These are phyloP conservation scores for Struthidea cinerea DNA, from an alignment of 2,113 vertebrate genomes.

Conservation along the genomic window DNA sequence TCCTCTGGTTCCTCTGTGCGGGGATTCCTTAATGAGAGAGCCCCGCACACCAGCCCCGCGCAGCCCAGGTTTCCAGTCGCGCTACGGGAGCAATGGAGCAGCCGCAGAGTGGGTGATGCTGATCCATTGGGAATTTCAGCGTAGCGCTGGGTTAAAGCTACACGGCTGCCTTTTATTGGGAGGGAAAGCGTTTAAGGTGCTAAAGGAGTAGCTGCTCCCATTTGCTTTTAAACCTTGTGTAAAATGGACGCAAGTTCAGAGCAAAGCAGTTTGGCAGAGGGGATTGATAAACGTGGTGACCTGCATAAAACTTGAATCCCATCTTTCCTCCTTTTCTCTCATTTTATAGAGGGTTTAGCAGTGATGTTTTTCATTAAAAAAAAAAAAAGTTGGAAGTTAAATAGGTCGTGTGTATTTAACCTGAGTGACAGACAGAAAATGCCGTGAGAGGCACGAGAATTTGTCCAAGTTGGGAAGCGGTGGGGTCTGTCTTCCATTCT, in stretches of 20 bases:
- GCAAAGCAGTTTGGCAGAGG: rapidly evolving
- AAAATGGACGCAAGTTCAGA: neutral
- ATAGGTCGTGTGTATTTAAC: neutral
- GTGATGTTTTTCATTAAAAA: neutral
- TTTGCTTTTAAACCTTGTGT: neutral
- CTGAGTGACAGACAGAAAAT: neutral
- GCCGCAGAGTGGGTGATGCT: neutral
- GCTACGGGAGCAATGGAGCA: neutral
- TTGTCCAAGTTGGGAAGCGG: rapidly evolving
- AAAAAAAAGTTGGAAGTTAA: neutral
- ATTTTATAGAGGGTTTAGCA: neutral
- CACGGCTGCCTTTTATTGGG: neutral
- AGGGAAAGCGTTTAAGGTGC: neutral
- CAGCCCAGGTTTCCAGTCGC: rapidly evolving
- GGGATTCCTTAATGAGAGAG: rapidly evolving
- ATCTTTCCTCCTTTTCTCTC: neutral
- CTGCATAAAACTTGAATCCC: neutral
- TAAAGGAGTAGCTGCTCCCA: neutral
- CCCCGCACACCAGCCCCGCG: rapidly evolving
- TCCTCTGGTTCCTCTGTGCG: rapidly evolving
- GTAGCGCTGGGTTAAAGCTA: neutral
- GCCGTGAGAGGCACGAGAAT: neutral
- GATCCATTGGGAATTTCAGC: neutral
- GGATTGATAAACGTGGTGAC: rapidly evolving
- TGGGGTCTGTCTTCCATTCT: neutral